These are phyloP conservation scores for Drosophila basisetae DNA, from an alignment of 2,888 invertebrate genomes.

Conservation along the genomic window DNA sequence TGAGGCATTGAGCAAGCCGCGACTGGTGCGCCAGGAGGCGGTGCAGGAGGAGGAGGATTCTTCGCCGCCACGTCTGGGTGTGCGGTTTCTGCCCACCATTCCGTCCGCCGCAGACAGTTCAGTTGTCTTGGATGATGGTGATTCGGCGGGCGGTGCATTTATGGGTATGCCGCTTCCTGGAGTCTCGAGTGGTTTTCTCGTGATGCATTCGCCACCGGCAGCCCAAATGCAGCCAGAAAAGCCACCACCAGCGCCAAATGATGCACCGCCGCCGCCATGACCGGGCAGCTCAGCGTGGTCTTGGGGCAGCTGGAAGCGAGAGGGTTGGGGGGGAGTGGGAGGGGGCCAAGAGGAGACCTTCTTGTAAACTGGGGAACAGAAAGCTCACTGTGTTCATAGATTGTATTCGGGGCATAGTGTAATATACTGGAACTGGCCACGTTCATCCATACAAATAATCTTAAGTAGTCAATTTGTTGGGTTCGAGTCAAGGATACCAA, in stretches of 20 bases:
- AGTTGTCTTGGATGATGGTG: constrained; percentile 88
- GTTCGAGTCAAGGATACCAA: constrained; percentile 32
- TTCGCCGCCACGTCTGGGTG: constrained; percentile 86
- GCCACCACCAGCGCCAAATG: constrained; percentile 71
- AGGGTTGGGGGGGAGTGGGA: not conserved
- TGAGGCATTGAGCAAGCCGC: constrained; percentile 87
- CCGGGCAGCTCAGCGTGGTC: constrained; percentile 27
- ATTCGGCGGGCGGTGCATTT: constrained; percentile 80
- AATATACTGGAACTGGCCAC: constrained; percentile 29
- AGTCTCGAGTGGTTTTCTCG: constrained; percentile 67
- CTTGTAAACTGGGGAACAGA: constrained; percentile 66
- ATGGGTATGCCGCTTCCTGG: constrained; percentile 68
- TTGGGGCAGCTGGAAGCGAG: constrained; percentile 43
- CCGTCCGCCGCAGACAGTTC: constrained; percentile 91
- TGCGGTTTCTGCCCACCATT: constrained; percentile 89
- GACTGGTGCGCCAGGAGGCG: constrained; percentile 92
- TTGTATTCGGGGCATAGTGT: constrained; percentile 46
- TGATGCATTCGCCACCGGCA: constrained; percentile 40
- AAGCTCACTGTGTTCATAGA: constrained; percentile 80
- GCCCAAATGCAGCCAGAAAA: constrained; percentile 62
- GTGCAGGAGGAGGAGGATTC: constrained; percentile 90
- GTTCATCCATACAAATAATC: constrained; percentile 42
- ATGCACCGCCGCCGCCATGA: constrained; percentile 83
- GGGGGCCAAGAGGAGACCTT: constrained; percentile 69
- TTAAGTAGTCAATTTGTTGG: constrained; percentile 80